These are phyloP conservation scores for Lasioglossum vierecki DNA, from an alignment of 2,888 invertebrate genomes.

Conservation along the genomic window DNA sequence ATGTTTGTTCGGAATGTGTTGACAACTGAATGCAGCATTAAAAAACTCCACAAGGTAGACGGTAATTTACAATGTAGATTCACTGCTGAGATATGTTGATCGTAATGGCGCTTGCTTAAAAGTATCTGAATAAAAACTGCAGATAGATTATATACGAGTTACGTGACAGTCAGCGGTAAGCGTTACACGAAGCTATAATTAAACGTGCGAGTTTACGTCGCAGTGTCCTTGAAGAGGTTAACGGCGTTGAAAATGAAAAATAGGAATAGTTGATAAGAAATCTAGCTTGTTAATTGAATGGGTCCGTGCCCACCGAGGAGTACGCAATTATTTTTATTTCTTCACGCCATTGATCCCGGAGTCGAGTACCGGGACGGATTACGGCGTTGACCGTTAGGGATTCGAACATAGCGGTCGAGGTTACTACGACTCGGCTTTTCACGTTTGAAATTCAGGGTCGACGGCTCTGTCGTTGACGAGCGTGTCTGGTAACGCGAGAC, in stretches of 20 bases:
- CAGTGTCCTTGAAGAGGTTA: too few species aligned
- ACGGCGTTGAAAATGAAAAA: background rate
- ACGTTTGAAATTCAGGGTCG: conserved; percentile 46
- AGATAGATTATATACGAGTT: too few species aligned
- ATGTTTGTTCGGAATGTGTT: too few species aligned
- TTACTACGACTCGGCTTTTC: conserved; percentile 29
- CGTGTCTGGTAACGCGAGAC: conserved; percentile 2
- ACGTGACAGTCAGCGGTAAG: too few species aligned
- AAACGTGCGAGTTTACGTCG: too few species aligned
- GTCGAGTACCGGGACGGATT: conserved; percentile 7
- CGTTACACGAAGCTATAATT: too few species aligned
- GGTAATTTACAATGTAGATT: too few species aligned
- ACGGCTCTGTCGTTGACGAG: background rate
- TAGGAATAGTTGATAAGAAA: background rate
- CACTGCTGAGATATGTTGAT: too few species aligned
- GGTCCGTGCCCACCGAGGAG: background rate
- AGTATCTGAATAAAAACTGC: too few species aligned
- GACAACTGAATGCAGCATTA: too few species aligned
- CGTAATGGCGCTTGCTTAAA: too few species aligned
- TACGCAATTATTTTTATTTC: background rate
- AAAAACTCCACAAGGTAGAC: too few species aligned
- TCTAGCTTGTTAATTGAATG: background rate
- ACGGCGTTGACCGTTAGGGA: conserved; percentile 38
- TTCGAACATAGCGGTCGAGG: conserved; percentile 46
- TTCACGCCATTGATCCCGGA: conserved; percentile 16